phyloP scores from a whole-genome alignment of 2,888 invertebrate genomes.

The Drosophila koepferae region DNA sequence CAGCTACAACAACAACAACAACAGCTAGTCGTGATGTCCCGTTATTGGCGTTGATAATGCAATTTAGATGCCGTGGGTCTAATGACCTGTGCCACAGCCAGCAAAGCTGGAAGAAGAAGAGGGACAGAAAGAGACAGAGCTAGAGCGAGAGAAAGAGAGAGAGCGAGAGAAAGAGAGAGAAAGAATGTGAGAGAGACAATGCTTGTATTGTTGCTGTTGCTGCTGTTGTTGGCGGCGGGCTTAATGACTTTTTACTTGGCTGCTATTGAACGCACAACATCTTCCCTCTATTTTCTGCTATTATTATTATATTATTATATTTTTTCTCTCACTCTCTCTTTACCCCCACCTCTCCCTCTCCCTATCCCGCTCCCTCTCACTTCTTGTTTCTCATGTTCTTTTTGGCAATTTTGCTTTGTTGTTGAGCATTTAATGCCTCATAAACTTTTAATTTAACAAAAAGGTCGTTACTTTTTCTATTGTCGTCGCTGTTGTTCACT shows the following conservation, averaged over 20 bases:
- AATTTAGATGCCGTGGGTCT: slow-evolving; percentile 73
- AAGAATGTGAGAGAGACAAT: slow-evolving; percentile 39
- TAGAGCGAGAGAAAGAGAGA: slow-evolving; percentile 21
- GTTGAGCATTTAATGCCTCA: slow-evolving; percentile 78
- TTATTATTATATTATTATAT: slow-evolving; percentile 40
- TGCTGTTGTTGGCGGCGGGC: slow-evolving; percentile 42
- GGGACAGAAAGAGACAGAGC: neutral
- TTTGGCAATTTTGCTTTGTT: slow-evolving; percentile 77
- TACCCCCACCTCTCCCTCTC: neutral
- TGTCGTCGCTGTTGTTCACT: slow-evolving; percentile 26
- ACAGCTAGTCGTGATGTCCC: slow-evolving; percentile 33
- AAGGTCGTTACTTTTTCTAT: slow-evolving; percentile 66
- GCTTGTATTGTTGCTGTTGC: slow-evolving; percentile 41
- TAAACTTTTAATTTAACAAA: slow-evolving; percentile 81
- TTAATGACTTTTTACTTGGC: slow-evolving; percentile 75
- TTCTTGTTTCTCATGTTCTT: slow-evolving; percentile 15
- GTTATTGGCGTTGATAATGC: slow-evolving; percentile 80
- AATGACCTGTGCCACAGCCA: slow-evolving; percentile 69
- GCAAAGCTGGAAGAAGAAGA: neutral
- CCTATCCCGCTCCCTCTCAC: neutral
- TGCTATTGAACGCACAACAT: slow-evolving; percentile 57
- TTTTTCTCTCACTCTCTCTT: slow-evolving; percentile 22
- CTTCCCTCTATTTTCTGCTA: slow-evolving; percentile 20
- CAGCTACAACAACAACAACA: slow-evolving; percentile 8
- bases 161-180: too few species aligned